These are phyloP conservation scores for Planiliza haematocheilus DNA, from an alignment of 2,113 vertebrate genomes.

Conservation along the genomic window DNA sequence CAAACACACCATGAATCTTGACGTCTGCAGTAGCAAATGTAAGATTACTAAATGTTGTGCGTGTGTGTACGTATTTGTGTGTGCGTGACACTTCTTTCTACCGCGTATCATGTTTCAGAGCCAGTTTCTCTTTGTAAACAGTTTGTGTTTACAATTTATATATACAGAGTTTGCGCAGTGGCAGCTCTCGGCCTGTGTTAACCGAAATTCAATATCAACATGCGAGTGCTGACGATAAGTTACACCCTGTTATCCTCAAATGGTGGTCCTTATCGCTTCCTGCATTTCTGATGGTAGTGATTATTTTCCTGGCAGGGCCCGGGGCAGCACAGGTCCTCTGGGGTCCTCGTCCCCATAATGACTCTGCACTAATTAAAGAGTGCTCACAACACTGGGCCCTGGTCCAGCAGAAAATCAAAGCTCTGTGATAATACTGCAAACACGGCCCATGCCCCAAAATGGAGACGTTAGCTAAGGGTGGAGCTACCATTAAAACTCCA, in stretches of 20 bases:
- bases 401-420: slow-evolving; percentile 61
- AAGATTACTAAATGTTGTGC: slow-evolving; percentile 15
- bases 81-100: slow-evolving; percentile 14
- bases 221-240: slow-evolving; percentile 28
- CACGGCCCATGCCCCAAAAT: slow-evolving; percentile 35
- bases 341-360: slow-evolving; percentile 61
- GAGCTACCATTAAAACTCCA: slow-evolving; percentile 43
- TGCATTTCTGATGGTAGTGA: slow-evolving; percentile 60
- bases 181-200: slow-evolving; percentile 11
- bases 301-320: slow-evolving; percentile 54
- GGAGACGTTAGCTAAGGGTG: slow-evolving; percentile 35
- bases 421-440: slow-evolving; percentile 55
- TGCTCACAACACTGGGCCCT: slow-evolving; percentile 15
- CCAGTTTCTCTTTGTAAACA: slow-evolving; percentile 53
- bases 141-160: slow-evolving; percentile 61
- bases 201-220: slow-evolving; percentile 25
- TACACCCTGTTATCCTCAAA: slow-evolving; percentile 69
- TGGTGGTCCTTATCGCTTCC: slow-evolving; percentile 72
- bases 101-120: slow-evolving; percentile 5
- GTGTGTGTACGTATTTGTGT: background rate
- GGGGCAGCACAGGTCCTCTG: slow-evolving; percentile 47
- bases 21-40: slow-evolving; percentile 33
- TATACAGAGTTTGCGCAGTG: slow-evolving; percentile 17
- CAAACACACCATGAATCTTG: slow-evolving; percentile 56
- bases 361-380: slow-evolving; percentile 65